phyloP scores from a whole-genome alignment of 92 coral and sea anemone species.

The Epizoanthus stellaris region DNA sequence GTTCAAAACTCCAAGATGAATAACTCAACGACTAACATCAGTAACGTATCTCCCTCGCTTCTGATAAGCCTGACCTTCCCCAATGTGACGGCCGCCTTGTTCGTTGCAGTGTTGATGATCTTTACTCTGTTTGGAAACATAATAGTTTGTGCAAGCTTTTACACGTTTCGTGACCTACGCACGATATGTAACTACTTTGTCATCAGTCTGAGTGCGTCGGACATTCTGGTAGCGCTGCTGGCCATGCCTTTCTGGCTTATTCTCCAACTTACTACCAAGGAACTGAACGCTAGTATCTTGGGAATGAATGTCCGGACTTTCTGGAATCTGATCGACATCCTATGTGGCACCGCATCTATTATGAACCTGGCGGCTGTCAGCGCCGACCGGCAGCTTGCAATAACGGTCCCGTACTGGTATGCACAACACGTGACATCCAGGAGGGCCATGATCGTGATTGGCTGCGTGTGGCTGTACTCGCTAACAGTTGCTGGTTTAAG shows the following conservation, averaged over 20 bases:
- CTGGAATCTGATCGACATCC: conserved; percentile 82
- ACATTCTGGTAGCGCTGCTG: conserved; percentile 81
- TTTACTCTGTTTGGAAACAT: conserved; percentile 84
- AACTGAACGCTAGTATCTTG: conserved; percentile 49
- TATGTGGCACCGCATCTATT: conserved; percentile 83
- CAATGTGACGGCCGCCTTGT: conserved; percentile 75
- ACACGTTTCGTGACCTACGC: conserved; percentile 87
- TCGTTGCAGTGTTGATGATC: conserved; percentile 83
- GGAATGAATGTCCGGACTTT: conserved; percentile 37
- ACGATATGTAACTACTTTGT: conserved; percentile 95
- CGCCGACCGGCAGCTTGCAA: conserved; percentile 92
- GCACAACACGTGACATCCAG: conserved; percentile 80
- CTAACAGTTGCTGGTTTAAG: conserved; percentile 70
- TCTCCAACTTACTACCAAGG: conserved; percentile 67
- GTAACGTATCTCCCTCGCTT: background rate
- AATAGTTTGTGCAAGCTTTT: conserved; percentile 90
- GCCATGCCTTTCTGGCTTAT: conserved; percentile 93
- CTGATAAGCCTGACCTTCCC: conserved; percentile 23
- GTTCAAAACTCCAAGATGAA: conserved; percentile 2
- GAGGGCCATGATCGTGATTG: conserved; percentile 78
- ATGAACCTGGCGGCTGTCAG: conserved; percentile 91
- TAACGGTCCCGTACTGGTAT: conserved; percentile 87
- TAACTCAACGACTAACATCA: conserved; percentile 1
- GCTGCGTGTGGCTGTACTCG: conserved; percentile 81
- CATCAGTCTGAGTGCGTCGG: conserved; percentile 85